Base-by-base conservation (phyloP, 2,797 vertebrate species). In the Smutsia gigantea region DNA sequence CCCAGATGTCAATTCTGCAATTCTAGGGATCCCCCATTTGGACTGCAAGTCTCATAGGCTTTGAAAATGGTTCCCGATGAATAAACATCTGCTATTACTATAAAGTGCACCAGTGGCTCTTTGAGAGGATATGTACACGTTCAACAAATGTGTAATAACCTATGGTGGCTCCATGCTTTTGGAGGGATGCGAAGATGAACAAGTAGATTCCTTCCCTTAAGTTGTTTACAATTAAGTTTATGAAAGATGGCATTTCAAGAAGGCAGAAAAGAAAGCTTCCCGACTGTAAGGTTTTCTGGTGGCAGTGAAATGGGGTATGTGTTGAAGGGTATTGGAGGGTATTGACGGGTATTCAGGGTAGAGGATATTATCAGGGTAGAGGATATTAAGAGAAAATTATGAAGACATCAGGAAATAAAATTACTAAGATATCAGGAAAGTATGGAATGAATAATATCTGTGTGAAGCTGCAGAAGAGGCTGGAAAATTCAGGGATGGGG, bases 151-250 rank as follows among this genome's bases (percentile, higher is more conserved):
- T n/a, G 2, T 34, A 17, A 57, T 46, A 25, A 57, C 53, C 31
- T 27, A 5, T 12, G 1, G 4, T 4, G 78, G 51, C 49, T 27
- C 12, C 0, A 0, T 59, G 37, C 72, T 87, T 42, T 75, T 23
- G 21, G 53, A 89, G 78, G 78, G 25, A 42, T 34, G 7, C 4
- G 5, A 17, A 63, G 34, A 29, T 31, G 19, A 55, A 7, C 51
- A 69, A 37, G 53, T 19, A 51, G 81, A 68, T 78, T 59, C 18
- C 61, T 86, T 14, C 23, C 55, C 25, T 21, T 8, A 4, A 59
- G 51, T n/a, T 90, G 57, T 27, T 93, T 63, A 29, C 31, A 42
- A 34, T 86, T 78, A 31, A 27, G 21, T 89, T 90, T 31, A 49
- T 61, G 39, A 75, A 21, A 72, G 74, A 66, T 34, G 21, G 14